Base-by-base conservation (phyloP, 1,140 invertebrate species). In the Solenopsis invicta region DNA sequence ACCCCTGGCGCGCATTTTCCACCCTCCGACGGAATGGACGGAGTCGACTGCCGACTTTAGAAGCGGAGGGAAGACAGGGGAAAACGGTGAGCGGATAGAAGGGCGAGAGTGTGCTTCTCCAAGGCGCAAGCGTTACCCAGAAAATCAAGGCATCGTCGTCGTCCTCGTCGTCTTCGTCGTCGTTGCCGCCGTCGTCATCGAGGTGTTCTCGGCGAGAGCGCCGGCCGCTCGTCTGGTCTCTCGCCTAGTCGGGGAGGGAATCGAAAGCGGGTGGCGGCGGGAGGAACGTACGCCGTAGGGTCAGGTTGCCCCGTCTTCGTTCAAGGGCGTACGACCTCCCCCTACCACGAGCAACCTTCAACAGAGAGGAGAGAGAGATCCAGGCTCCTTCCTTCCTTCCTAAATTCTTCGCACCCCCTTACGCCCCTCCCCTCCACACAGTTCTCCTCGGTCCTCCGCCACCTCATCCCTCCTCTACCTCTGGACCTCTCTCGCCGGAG, bases 321-420 rank as follows among this genome's bases (percentile, higher is more conserved):
- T 94, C 94, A 94, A 94, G 94, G 94, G 93, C 94, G 94, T 93
- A 87, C 92, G 91, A 92, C 90, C 92, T 88, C 89, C 91, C 91
- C 85, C 67, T 88, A 66, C 71, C 74, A 85, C 81, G 67, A 80
- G 85, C 93, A 93, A 91, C 92, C 92, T 93, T 93, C 92, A 92
- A 89, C 85, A 86, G 89, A 88, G 52, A 29, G 29, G 87, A 88
- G 66, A 80, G 54, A 78, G 72, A 77, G 64, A 54, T 37, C 48
- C 69, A 56, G 59, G 64, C 5, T n/a, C 67, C 45, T 24, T 84
- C 87, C 61, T 71, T 78, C 75, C 82, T 72, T 88, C 87, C 85
- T 54, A 78, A 88, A 75, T 88, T 87, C 80, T 74, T 84, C 78
- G 52, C 37, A 9, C 54, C 21, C n/a, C 37, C 18, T 34, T 66